phyloP scores from a whole-genome alignment of 2,113 vertebrate species.

The Tragelaphus scriptus region DNA sequence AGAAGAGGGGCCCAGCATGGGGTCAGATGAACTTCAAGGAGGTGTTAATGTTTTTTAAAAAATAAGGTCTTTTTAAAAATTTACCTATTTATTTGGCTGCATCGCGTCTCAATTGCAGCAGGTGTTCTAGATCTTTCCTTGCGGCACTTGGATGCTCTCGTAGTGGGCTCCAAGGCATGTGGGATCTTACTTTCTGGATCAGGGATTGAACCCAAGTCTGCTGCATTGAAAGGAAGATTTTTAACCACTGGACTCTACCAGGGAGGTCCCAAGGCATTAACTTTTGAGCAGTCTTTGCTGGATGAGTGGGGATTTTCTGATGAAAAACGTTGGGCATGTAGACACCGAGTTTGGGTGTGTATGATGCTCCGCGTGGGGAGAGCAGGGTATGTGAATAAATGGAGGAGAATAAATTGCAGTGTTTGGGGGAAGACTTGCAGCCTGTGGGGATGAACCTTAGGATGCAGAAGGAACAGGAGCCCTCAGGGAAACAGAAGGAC shows the following conservation, averaged over 20 bases:
- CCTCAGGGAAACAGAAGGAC: not conserved
- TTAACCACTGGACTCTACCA: not conserved
- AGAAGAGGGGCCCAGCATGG: not conserved
- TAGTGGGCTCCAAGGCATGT: not conserved
- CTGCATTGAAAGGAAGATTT: not conserved
- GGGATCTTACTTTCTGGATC: not conserved
- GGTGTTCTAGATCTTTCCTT: not conserved
- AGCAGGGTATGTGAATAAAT: not conserved
- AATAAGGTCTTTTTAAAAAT: not conserved
- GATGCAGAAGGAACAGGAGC: not conserved
- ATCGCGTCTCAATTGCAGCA: not conserved
- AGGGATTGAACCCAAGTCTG: not conserved
- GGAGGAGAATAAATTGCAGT: not conserved
- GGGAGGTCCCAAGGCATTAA: not conserved
- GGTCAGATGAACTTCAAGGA: not conserved
- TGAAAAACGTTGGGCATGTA: not conserved
- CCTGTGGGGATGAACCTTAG: not conserved
- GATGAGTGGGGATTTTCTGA: not conserved
- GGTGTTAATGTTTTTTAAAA: not conserved
- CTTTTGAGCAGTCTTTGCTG: not conserved
- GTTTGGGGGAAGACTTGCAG: not conserved
- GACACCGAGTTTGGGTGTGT: not conserved
- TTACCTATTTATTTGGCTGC: not conserved
- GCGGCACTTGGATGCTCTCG: rapidly evolving
- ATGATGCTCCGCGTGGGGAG: rapidly evolving